Base-by-base conservation (phyloP, 2,888 invertebrate species). In the Branchipolynoe longqiensis region DNA sequence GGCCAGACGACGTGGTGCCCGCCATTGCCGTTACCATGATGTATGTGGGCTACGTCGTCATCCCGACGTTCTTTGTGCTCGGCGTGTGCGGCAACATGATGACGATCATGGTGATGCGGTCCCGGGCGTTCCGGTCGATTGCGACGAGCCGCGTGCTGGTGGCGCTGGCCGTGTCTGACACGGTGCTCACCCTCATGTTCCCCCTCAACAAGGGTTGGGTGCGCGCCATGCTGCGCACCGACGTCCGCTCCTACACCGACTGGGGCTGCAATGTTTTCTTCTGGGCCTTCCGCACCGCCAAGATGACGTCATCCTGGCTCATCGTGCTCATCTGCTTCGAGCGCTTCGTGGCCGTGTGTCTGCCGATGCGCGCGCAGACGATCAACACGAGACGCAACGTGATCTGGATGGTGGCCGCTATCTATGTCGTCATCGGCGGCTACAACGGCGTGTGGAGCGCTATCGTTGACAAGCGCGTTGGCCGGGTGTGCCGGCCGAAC, bases 301-400 rank as follows among this genome's bases (percentile, higher is more conserved):
- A 90, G 84, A 90, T 90, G 89, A 88, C 89, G 69, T 90, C 90
- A 69, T 90, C 90, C 8, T 90, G 90, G 90, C 85, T 90, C 22
- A 88, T 90, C 0, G 90, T 90, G 0, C 86, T 89, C 41, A 85
- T 90, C n/a, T 89, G 89, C 78, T 85, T 90, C 25, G 90, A 90
- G 74, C 85, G 90, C 1, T 90, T 90, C 59, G 83, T 90, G 8
- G 90, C 89, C n/a, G 90, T 90, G 22, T 89, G 89, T 83, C 89
- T 89, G 85, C 90, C 90, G 0, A 83, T 90, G 28, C 88, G 88
- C 83, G 88, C 89, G 0, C 89, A 88, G 38, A 40, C 87, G 8
- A 89, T 90, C 31, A 85, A 88, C 85, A 89, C 89, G 0, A 89
- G 86, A 83, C 74, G 74, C 12, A 85, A 86, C n/a, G 85, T 88